Conservation (phyloP, 2,888 invertebrate species). For the Priocnemis perturbator region DNA sequence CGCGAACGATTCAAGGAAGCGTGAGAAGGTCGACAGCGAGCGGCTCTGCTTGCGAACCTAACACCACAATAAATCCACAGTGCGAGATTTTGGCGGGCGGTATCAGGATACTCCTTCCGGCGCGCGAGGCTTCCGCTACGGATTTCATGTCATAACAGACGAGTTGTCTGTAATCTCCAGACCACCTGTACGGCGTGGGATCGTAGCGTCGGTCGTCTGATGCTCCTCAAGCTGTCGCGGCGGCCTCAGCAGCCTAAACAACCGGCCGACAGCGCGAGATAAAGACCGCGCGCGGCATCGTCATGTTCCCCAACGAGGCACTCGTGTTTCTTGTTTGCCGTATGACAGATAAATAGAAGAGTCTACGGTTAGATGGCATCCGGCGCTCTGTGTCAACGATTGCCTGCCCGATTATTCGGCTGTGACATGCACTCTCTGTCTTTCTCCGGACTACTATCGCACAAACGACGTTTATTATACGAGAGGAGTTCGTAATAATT, state of each 20-base stretch:
- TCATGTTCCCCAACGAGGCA: conserved; percentile 48
- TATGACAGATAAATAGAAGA: conserved; percentile 48
- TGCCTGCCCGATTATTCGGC: conserved; percentile 31
- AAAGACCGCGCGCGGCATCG: conserved; percentile 45
- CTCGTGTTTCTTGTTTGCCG: conserved; percentile 43
- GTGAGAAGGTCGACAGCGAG: too few relatives aligned
- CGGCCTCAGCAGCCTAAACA: conserved; percentile 60
- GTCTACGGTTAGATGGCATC: conserved; percentile 40
- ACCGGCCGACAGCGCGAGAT: conserved; percentile 46
- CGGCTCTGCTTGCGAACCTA: too few relatives aligned
- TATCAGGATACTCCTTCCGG: too few relatives aligned
- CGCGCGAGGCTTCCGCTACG: conserved; percentile 1
- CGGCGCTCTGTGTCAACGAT: conserved; percentile 32
- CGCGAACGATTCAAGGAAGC: too few relatives aligned
- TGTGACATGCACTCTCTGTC: too few relatives aligned
- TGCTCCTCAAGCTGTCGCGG: conserved; percentile 54
- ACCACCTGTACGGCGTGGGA: conserved; percentile 64
- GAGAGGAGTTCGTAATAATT: too few relatives aligned
- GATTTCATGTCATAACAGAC: not conserved
- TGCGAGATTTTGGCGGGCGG: too few relatives aligned
- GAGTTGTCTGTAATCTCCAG: conserved; percentile 28
- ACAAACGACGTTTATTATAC: too few relatives aligned
- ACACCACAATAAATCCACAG: too few relatives aligned
- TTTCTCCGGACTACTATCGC: too few relatives aligned
- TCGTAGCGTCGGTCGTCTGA: conserved; percentile 39